Conservation (phyloP, 2,113 vertebrate genomes). For the Hippocampus zosterae region DNA sequence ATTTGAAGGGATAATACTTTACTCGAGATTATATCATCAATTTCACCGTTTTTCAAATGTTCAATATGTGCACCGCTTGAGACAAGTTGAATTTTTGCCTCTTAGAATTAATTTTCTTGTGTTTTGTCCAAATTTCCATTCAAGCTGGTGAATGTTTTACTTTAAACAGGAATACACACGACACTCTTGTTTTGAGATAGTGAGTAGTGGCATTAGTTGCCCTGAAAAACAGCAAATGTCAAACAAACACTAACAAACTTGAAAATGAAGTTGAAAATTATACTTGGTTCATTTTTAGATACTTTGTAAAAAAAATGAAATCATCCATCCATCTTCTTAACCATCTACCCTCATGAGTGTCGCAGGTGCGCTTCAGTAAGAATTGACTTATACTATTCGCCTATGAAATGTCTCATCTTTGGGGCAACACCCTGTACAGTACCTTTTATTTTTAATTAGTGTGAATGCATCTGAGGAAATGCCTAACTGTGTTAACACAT, state of each 20-base stretch:
- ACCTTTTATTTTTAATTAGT: background rate
- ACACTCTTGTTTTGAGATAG: background rate
- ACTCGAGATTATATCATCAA: background rate
- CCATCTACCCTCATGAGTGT: too few species aligned
- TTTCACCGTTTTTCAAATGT: background rate
- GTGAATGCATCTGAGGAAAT: conserved; percentile 7
- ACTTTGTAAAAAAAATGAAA: background rate
- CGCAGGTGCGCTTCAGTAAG: too few species aligned
- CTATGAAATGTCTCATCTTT: background rate
- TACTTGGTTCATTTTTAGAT: background rate
- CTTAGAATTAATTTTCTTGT: background rate
- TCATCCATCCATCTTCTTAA: too few species aligned
- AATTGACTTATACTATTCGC: background rate
- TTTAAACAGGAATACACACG: background rate
- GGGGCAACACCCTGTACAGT: background rate
- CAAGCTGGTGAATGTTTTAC: background rate
- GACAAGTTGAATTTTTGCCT: background rate
- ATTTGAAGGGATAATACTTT: background rate
- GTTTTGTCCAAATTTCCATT: background rate
- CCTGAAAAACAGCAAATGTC: background rate
- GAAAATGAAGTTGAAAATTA: background rate
- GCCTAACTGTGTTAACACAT: background rate
- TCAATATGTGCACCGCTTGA: background rate
- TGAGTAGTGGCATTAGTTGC: background rate
- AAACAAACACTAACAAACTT: background rate